Base-by-base conservation (phyloP, 2,888 invertebrate species). In the Sepiola atlantica region DNA sequence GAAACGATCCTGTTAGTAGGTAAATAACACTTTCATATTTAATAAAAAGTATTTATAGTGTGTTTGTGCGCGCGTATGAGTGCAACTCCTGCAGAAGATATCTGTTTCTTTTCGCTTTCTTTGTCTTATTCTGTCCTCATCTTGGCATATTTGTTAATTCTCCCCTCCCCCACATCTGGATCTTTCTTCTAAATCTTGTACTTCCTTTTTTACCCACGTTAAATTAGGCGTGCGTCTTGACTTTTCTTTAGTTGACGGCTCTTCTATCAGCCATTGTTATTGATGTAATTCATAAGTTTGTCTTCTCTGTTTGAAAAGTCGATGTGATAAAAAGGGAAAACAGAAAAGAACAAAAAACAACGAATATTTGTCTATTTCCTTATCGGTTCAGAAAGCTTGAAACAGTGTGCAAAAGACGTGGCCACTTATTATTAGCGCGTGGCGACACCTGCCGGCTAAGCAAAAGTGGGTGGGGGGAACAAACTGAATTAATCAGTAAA, bases 381-480 rank as follows among this genome's bases (percentile, higher is more conserved):
- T 77, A 77, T 77, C 77, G 61, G 61, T 28, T 18, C 61, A 61
- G 20, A 77, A 77, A n/a, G 77, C 77, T 77, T 77, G 77, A 77
- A 77, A 77, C 28, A n/a, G 77, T n/a, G n/a, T 77, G 77, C 10
- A 77, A 77, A n/a, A 77, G 77, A 77, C 28, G n/a, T n/a, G n/a
- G 77, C 77, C 77, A n/a, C 77, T 77, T 77, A 77, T n/a, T n/a
- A n/a, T 77, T 77, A 77, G 77, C 77, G 77, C 77, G 77, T 77
- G n/a, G 77, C 77, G n/a, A 28, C 77, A 77, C 77, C 77, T 77
- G 77, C 77, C 28, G 77, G 77, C 28, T 77, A n/a, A 77, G 28
- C n/a, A n/a, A n/a, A n/a, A n/a, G n/a, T n/a, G n/a, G n/a, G n/a
- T n/a, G n/a, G n/a, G n/a, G n/a, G n/a, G n/a, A n/a, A n/a, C 28